phyloP scores from a whole-genome alignment of 1,140 invertebrate genomes.

The Bilobella aurantiaca region DNA sequence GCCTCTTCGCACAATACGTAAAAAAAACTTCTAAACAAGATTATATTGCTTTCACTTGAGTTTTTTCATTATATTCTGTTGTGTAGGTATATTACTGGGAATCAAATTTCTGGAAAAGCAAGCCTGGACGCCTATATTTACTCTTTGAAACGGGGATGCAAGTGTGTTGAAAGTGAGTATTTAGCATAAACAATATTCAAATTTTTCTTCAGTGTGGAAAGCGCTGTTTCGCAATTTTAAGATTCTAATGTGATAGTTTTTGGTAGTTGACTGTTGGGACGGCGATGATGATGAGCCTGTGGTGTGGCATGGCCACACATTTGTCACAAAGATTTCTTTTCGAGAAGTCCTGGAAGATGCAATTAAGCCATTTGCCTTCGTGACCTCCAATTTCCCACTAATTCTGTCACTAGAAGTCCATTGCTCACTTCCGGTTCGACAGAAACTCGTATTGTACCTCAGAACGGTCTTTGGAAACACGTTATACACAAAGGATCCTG shows the following conservation, averaged over 20 bases:
- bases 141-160: conserved; percentile 43
- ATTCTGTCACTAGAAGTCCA: conserved; percentile 53
- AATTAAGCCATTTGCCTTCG: conserved; percentile 41
- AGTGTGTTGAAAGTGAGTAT: conserved; percentile 45
- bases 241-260: conserved; percentile 21
- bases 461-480: conserved; percentile 45
- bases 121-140: conserved; percentile 49
- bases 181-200: background rate
- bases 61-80: background rate
- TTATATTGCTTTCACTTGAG: no score
- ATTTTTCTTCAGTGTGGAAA: background rate
- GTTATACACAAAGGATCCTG: conserved; percentile 37
- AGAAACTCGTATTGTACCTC: conserved; percentile 45
- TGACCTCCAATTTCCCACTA: conserved; percentile 44
- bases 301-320: conserved; percentile 50
- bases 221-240: no score
- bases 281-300: conserved; percentile 48
- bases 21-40: background rate
- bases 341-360: conserved; percentile 47
- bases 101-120: conserved; percentile 48
- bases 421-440: conserved; percentile 46
- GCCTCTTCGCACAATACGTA: conserved; percentile 15
- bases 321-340: conserved; percentile 48
- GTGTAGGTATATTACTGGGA: conserved; percentile 46
- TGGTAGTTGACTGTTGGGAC: conserved; percentile 52